Evolutionary conservation across 2,113 vertebrate species (phyloP), one percentile per base, ranked within the genome.

Genomic region (Heterotilapia buettikoferi): DNA sequence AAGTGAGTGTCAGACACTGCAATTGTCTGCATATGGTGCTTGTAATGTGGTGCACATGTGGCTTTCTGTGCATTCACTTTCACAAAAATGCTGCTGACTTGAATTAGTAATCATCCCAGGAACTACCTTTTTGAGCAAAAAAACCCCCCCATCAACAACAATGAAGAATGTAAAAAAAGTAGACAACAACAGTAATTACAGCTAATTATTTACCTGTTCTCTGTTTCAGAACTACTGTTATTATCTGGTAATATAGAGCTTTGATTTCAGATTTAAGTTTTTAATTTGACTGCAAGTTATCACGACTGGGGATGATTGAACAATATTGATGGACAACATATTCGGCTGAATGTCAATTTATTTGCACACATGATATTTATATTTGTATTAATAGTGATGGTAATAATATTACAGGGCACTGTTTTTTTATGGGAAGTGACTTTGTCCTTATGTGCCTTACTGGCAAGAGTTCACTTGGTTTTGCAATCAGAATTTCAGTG

Each of bases 11-110:
- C 43, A 73, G 40, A 80, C 29, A 3, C 38, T 73, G 61, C 66
- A 78, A 47, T 80, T 82, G 80, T 91, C 86, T 84, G 59, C 90
- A 89, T 84, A 89, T 81, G 80, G 63, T 84, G 68, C 86, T 87
- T 59, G 52, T 83, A 92, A 88, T 93, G 59, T 38, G 50, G 57
- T 59, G 87, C 86, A 90, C 91, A 88, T 88, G 93, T 89, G 85
- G 87, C 85, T 86, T 81, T 91, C 52, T 89, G 80, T 85, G 33
- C 86, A 86, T 84, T 59, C 84, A 80, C 86, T 84, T 88, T 81
- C 76, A 82, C 88, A 82, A 76, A 82, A 89, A 90, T 71, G 21
- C 83, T 82, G 80, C 71, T 84, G 59, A 83, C 81, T 9, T 80
- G 38, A 90, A 3, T 82, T 43, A 80, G 80, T 88, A 71, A 87